Evolutionary conservation across 1,140 invertebrate species (phyloP).

Genomic region (Leptinotarsa lineolata): DNA sequence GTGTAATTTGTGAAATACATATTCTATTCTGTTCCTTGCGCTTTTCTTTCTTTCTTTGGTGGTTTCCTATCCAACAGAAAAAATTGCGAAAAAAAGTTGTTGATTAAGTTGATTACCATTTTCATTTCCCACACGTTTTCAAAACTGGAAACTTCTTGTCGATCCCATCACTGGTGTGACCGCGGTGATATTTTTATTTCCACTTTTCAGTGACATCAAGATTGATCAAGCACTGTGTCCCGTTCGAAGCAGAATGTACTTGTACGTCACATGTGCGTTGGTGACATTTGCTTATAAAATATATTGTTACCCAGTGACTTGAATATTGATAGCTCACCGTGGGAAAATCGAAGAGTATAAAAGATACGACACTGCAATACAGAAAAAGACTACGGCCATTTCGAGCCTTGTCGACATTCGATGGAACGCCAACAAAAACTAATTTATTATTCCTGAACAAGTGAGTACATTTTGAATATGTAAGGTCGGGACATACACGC

Average conservation of each 20-base stretch:
- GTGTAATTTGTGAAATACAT: too few relatives aligned
- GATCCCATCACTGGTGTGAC: too few relatives aligned
- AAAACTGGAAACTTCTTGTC: too few relatives aligned
- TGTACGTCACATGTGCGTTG: slow-evolving; percentile 4
- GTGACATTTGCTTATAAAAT: neutral
- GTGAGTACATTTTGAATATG: slow-evolving; percentile 8
- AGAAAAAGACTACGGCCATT: slow-evolving; percentile 5
- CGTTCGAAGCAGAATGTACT: neutral
- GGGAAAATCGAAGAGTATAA: neutral
- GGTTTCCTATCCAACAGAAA: too few relatives aligned
- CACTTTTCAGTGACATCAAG: neutral
- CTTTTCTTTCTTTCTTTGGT: too few relatives aligned
- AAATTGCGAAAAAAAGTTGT: too few relatives aligned
- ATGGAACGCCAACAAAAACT: slow-evolving; percentile 2
- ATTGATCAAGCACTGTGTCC: neutral
- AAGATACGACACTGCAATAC: slow-evolving; percentile 5
- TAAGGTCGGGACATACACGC: neutral
- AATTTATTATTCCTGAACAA: slow-evolving; percentile 4
- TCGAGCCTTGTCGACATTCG: neutral
- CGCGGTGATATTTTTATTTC: too few relatives aligned
- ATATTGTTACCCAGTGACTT: neutral
- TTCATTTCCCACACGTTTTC: too few relatives aligned
- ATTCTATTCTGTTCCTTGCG: too few relatives aligned
- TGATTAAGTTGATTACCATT: too few relatives aligned
- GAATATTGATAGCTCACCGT: slow-evolving; percentile 2